Percentiles rank a stretch among this genome's conserved stretches.
Evolutionary conservation across 64 coral and sea anemone species (phyloP).

Genomic region (Dendrophyllia cribrosa): DNA sequence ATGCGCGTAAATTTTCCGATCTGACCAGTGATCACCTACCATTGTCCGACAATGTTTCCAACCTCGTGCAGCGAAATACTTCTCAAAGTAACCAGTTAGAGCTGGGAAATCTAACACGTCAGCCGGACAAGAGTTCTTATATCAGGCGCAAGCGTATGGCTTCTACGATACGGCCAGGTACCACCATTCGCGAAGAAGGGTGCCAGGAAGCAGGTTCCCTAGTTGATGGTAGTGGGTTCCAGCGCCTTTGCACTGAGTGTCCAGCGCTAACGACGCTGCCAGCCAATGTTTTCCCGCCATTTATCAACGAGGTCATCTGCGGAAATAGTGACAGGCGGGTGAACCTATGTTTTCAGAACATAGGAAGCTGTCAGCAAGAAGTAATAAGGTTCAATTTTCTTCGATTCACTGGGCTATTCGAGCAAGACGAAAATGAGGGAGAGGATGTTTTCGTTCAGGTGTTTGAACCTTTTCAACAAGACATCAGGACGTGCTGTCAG

Average conservation of each 20-base stretch:
- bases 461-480: background rate
- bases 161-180: too few relatives aligned
- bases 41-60: background rate
- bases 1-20: constrained; percentile 27
- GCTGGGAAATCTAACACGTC: background rate
- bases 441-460: constrained; percentile 20
- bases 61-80: background rate
- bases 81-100: background rate
- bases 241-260: constrained; percentile 46
- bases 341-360: background rate
- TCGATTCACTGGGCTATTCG: background rate
- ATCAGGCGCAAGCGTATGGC: background rate
- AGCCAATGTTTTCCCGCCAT: background rate
- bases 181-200: background rate
- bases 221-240: background rate
- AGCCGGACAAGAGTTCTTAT: background rate
- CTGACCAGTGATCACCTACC: background rate
- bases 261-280: background rate
- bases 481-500: constrained; percentile 17
- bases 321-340: background rate
- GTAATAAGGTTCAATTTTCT: constrained; percentile 10
- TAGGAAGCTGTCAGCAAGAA: constrained; percentile 13
- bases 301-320: constrained; percentile 49
- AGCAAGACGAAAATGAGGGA: background rate
- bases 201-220: background rate